Conservation (phyloP, 1,140 invertebrate genomes). For the Aethina tumida region DNA sequence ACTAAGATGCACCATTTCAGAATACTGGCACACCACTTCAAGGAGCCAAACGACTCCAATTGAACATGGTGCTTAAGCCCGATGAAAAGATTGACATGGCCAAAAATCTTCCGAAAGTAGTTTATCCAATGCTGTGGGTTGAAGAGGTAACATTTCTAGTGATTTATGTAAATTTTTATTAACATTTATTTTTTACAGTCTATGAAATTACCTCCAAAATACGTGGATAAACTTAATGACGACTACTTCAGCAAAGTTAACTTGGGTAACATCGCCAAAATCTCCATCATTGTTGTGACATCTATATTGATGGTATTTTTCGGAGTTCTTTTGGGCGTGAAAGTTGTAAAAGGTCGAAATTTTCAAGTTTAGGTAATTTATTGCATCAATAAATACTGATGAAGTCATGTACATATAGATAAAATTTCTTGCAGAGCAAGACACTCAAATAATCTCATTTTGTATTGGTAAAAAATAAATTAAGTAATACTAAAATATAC, state of each 20-base stretch:
- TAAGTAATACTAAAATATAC: too few relatives aligned
- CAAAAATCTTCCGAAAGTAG: constrained; percentile 10
- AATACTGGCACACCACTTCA: constrained; percentile 23
- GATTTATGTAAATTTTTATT: constrained; percentile 6
- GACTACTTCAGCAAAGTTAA: constrained; percentile 16
- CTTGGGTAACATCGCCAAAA: constrained; percentile 10
- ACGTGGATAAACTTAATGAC: constrained; percentile 16
- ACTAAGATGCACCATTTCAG: constrained; percentile 15
- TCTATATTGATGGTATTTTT: too few relatives aligned
- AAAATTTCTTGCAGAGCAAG: too few relatives aligned
- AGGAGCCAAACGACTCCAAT: constrained; percentile 20
- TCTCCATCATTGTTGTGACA: too few relatives aligned
- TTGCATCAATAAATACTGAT: too few relatives aligned
- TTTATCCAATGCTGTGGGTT: constrained; percentile 25
- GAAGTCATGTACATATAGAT: too few relatives aligned
- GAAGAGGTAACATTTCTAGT: constrained; percentile 19
- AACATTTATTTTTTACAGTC: constrained; percentile 16
- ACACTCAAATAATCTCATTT: too few relatives aligned
- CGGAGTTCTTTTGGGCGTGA: too few relatives aligned
- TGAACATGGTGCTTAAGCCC: constrained; percentile 21
- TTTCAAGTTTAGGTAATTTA: too few relatives aligned
- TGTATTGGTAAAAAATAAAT: too few relatives aligned
- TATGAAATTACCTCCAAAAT: constrained; percentile 16
- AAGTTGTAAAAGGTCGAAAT: too few relatives aligned
- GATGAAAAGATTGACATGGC: constrained; percentile 7